Conservation (phyloP, 2,888 invertebrate species). For the Hemicrepidius hirtus region DNA sequence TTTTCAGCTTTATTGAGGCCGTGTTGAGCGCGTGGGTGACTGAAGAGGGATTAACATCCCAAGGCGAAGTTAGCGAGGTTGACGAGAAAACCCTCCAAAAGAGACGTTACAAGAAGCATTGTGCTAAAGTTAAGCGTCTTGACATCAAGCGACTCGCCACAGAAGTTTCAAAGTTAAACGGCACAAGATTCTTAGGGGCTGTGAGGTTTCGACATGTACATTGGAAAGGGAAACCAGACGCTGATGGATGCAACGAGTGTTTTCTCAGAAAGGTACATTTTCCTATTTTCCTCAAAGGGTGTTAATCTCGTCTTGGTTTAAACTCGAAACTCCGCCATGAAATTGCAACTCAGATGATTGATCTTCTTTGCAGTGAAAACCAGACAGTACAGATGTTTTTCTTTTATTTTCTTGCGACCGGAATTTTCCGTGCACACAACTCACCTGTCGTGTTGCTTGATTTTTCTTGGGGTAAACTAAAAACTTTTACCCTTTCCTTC, state of each 20-base stretch:
- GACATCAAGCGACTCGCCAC: constrained; percentile 81
- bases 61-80: constrained; percentile 84
- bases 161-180: constrained; percentile 82
- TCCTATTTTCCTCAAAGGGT: constrained; percentile 28
- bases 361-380: constrained; percentile 22
- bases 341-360: constrained; percentile 35
- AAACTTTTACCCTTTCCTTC: constrained; percentile 2
- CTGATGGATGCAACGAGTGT: constrained; percentile 90
- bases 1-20: constrained; percentile 88
- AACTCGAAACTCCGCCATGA: constrained; percentile 8
- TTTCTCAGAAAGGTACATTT: constrained; percentile 88
- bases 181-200: constrained; percentile 80
- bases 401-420: constrained; percentile 25
- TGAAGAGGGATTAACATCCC: constrained; percentile 82
- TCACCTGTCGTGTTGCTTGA: constrained; percentile 22
- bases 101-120: constrained; percentile 77
- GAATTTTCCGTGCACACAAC: constrained; percentile 22
- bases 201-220: constrained; percentile 86
- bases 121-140: constrained; percentile 79
- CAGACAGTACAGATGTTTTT: constrained; percentile 25
- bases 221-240: constrained; percentile 89
- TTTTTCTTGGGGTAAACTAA: constrained; percentile 5
- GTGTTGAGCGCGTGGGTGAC: constrained; percentile 88
- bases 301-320: constrained; percentile 35
- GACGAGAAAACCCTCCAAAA: constrained; percentile 79